Evolutionary conservation across 1,140 invertebrate species (phyloP).

Genomic region (Drosophila kurseongensis): DNA sequence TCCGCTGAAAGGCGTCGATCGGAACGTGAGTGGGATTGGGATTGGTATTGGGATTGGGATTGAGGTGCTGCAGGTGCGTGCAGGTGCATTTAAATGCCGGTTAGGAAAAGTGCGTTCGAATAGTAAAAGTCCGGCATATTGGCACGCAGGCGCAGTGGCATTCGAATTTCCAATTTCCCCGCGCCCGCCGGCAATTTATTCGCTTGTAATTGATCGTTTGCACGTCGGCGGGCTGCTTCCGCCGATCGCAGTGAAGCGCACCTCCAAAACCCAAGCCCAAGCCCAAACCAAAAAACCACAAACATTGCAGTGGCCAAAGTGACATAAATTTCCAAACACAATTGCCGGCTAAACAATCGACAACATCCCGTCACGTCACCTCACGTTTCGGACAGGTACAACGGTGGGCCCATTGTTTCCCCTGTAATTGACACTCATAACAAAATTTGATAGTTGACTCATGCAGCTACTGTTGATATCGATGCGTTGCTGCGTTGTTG

Average conservation of each 20-base stretch:
- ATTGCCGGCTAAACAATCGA: slow-evolving; percentile 80
- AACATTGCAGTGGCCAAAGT: slow-evolving; percentile 26
- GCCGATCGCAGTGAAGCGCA: slow-evolving; percentile 32
- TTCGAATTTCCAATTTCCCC: slow-evolving; percentile 51
- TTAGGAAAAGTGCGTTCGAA: slow-evolving; percentile 48
- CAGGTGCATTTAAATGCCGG: slow-evolving; percentile 59
- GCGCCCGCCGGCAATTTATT: slow-evolving; percentile 60
- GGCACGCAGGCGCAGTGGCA: slow-evolving; percentile 52
- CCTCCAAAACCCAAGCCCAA: slow-evolving; percentile 13
- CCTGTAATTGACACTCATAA: slow-evolving; percentile 81
- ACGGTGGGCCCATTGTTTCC: slow-evolving; percentile 62
- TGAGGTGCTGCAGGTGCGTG: slow-evolving; percentile 41
- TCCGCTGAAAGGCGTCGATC: slow-evolving; percentile 69
- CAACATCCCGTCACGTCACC: slow-evolving; percentile 84
- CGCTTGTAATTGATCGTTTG: slow-evolving; percentile 76
- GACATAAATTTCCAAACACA: slow-evolving; percentile 78
- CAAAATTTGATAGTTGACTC: slow-evolving; percentile 80
- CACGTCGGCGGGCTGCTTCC: slow-evolving; percentile 60
- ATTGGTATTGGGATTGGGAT: slow-evolving; percentile 6
- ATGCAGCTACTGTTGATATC: slow-evolving; percentile 41
- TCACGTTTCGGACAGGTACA: slow-evolving; percentile 53
- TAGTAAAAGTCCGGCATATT: slow-evolving; percentile 66
- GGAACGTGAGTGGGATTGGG: slow-evolving; percentile 57
- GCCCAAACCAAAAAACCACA: slow-evolving; percentile 3
- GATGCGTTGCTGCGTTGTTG: slow-evolving; percentile 27